A percentile compares a stretch with the other conserved stretches of the same genome.
These are phyloP conservation scores for Agraylea sexmaculata DNA, from an alignment of 1,140 invertebrate genomes.

Conservation along the genomic window DNA sequence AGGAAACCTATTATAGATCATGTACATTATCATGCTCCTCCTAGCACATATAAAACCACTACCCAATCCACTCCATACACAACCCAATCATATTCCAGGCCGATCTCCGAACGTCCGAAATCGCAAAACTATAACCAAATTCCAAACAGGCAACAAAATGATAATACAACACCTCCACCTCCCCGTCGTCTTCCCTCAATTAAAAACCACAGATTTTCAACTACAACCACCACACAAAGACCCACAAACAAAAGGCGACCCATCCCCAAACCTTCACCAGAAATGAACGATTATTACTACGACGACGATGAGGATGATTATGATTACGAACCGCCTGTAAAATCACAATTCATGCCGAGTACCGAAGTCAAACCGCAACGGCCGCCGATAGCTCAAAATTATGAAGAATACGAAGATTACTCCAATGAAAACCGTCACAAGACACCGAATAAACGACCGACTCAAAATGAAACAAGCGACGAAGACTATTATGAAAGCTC, in stretches of 20 bases:
- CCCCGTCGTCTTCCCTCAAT: constrained; percentile 4
- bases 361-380: constrained; percentile 41
- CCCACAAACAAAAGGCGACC: constrained; percentile 31
- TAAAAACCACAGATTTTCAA: constrained; percentile 11
- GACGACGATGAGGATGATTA: constrained; percentile 40
- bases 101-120: no score
- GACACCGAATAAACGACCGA: constrained; percentile 2
- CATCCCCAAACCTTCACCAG: constrained; percentile 39
- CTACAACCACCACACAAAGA: constrained; percentile 21
- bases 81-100: no score
- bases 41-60: no score
- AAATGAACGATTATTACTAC: constrained; percentile 43
- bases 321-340: constrained; percentile 42
- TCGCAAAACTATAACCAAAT: no score
- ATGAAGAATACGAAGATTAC: constrained; percentile 36
- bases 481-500: constrained; percentile 24
- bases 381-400: constrained; percentile 38
- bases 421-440: constrained; percentile 16
- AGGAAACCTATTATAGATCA: no score
- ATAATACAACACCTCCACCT: constrained; percentile 8
- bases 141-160: no score
- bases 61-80: no score
- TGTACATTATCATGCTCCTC: no score
- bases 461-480: constrained; percentile 19
- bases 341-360: constrained; percentile 48